A percentile compares a stretch with the other conserved stretches of the same genome.
Conservation (phyloP, 2,888 invertebrate genomes). For the Acholoe squamosa region DNA sequence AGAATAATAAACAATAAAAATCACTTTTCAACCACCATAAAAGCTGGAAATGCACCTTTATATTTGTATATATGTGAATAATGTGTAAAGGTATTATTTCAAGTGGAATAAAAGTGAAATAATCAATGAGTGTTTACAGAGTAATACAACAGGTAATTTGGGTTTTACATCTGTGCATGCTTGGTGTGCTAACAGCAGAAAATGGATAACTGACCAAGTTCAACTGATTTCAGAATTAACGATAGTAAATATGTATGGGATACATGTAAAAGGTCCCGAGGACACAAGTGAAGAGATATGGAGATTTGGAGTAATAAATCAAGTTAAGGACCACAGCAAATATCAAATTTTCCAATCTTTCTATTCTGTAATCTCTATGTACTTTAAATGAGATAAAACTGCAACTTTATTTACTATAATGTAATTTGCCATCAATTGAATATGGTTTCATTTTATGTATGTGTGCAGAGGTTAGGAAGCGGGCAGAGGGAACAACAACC, state of each 20-base stretch:
- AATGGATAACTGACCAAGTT: too few relatives aligned
- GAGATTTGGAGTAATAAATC: too few relatives aligned
- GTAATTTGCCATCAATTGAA: too few relatives aligned
- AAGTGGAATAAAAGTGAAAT: background rate
- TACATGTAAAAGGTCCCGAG: too few relatives aligned
- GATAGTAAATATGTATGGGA: too few relatives aligned
- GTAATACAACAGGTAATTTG: background rate
- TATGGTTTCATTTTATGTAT: background rate
- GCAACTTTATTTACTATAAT: too few relatives aligned
- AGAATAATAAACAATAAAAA: background rate
- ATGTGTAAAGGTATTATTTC: background rate
- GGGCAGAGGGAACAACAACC: background rate
- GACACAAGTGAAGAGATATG: too few relatives aligned
- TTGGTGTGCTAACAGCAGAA: background rate
- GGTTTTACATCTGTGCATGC: background rate
- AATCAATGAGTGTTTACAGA: background rate
- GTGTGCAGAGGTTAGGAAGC: constrained; percentile 30
- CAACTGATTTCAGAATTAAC: too few relatives aligned
- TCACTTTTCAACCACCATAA: background rate
- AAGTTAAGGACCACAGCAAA: too few relatives aligned
- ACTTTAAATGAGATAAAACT: too few relatives aligned
- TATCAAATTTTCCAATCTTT: too few relatives aligned
- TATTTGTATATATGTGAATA: background rate
- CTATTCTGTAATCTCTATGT: too few relatives aligned
- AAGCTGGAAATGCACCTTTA: background rate